A percentile compares a stretch with the other conserved stretches of the same genome.
phyloP scores from a whole-genome alignment of 2,888 invertebrate species.

The Gari tellinella region DNA sequence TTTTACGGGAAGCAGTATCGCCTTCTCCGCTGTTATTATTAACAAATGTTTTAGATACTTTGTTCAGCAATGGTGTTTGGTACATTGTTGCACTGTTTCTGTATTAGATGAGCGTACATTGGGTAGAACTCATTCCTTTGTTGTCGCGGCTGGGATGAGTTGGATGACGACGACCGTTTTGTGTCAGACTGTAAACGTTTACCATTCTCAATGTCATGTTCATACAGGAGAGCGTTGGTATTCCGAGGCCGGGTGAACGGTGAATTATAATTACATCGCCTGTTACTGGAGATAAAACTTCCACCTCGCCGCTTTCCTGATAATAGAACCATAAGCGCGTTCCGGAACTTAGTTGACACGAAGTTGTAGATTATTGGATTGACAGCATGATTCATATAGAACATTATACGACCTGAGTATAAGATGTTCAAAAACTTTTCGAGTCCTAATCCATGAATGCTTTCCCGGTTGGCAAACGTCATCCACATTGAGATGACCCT shows the following conservation, averaged over 20 bases:
- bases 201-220: slow-evolving; percentile 12
- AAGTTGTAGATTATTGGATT: slow-evolving; percentile 73
- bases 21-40: too few relatives aligned
- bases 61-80: slow-evolving; percentile 52
- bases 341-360: slow-evolving; percentile 55
- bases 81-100: slow-evolving; percentile 47
- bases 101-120: slow-evolving; percentile 48
- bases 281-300: slow-evolving; percentile 27
- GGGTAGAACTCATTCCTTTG: slow-evolving; percentile 53
- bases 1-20: too few relatives aligned
- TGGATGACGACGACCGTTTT: neutral
- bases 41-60: slow-evolving; percentile 8
- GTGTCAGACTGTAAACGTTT: neutral
- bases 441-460: slow-evolving; percentile 53
- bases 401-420: slow-evolving; percentile 61
- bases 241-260: slow-evolving; percentile 25
- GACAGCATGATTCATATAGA: slow-evolving; percentile 79
- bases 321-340: slow-evolving; percentile 22
- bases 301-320: slow-evolving; percentile 13
- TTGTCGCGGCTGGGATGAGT: slow-evolving; percentile 25
- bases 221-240: neutral
- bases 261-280: slow-evolving; percentile 22
- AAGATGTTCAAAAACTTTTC: slow-evolving; percentile 63
- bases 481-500: slow-evolving; percentile 65
- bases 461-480: slow-evolving; percentile 48